Evolutionary conservation across 2,888 invertebrate species (phyloP), one percentile per base, ranked within the genome.

Genomic region (Pocota personata): DNA sequence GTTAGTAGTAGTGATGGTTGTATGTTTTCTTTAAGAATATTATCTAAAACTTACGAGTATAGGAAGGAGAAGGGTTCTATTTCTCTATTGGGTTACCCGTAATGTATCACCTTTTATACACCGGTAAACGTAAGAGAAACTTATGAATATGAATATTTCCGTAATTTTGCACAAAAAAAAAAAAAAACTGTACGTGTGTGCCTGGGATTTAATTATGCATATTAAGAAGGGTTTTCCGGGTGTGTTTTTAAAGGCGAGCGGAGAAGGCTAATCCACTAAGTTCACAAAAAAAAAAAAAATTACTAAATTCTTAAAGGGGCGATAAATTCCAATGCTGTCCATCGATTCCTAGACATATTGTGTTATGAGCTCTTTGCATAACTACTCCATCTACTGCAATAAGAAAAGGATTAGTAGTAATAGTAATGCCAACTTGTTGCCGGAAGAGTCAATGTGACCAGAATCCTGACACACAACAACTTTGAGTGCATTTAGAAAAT

Each of bases 101-200:
- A 52, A 52, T 52, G 52, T 52, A 52, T 48, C 48, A 48, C 21
- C 48, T 48, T 48, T 48, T 24, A 21, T 40, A 43, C 19, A 27
- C 24, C 62, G 27, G 27, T 62, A 46, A 62, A 62, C 16, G 62
- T 46, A 43, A 62, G 30, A 43, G 62, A 43, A 62, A 27, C 62
- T 30, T 19, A 62, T 62, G 62, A 62, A 62, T 62, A 62, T 62
- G 62, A 62, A 62, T 62, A 62, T 30, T 27, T 62, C 62, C 62
- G 43, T 58, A 35, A 57, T 57, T 32, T 32, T 14, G 4, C 12
- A 21, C 19, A 10, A 27, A 57, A 1, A 30, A 58, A 40, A 58
- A 8, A 40, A 24, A 40, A 24, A 7, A 37, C 3, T 3, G 4
- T 37, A 24, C 12, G 16, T 12, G 24, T n/a, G n/a, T 24, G 24